Base-by-base conservation (phyloP, 2,888 invertebrate species). In the Oithona nana region DNA sequence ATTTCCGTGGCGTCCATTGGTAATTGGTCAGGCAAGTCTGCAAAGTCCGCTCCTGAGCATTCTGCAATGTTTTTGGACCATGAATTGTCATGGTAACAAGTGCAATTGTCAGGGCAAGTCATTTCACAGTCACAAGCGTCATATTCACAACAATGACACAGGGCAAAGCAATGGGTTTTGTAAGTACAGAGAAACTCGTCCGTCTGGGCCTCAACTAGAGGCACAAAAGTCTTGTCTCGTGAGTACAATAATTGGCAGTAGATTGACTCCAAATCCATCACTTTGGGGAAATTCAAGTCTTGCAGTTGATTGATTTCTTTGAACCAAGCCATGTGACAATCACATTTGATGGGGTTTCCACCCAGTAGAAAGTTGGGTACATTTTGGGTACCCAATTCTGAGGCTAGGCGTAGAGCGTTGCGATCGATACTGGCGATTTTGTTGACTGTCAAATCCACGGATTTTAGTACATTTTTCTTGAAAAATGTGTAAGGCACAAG, bases 71-170 rank as follows among this genome's bases (percentile, higher is more conserved):
- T 88, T 24, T 86, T 85, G 54, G 83, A 81, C 85, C 87, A 88
- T 28, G 84, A 83, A 71, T 86, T 84, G 73, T 89, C 88, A 71
- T 87, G 86, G 75, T 86, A 89, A 73, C 89, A 90, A 63, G 84
- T 84, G 74, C 89, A 90, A 71, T 86, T 86, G 63, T 78, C 79
- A 28, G 89, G 89, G 70, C 89, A 90, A 59, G 85, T 86, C 84
- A 88, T 88, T 77, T 89, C 86, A 75, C 89, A 90, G 74, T 90
- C 89, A 72, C 89, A 90, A 39, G 86, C 86, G 70, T 88, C 88
- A 71, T 86, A 90, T 72, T 88, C 88, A 73, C 89, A 90, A 71
- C 89, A 90, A 70, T 87, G 85, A 71, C 89, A 90, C 66, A 86
- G 74, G 3, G 87, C 84, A 72, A 87, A 87, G 73, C 89, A 90